phyloP scores from a whole-genome alignment of 2,888 invertebrate genomes.

The Fragum fragum region DNA sequence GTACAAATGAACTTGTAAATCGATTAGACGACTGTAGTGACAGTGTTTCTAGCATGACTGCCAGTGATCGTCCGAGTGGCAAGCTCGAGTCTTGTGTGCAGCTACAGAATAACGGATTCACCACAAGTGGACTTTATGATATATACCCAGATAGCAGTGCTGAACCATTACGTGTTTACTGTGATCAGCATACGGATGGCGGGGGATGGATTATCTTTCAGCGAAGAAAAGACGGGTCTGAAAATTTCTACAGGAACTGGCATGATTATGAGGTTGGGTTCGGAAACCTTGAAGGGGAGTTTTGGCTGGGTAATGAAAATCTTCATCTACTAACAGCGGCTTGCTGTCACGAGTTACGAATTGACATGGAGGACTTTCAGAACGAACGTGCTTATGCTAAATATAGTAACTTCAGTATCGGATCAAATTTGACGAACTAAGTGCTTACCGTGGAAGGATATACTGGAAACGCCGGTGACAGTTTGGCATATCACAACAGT shows the following conservation, averaged over 20 bases:
- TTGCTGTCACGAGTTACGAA: slow-evolving; percentile 29
- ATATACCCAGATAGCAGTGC: slow-evolving; percentile 44
- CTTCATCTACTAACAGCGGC: slow-evolving; percentile 24
- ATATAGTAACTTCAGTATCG: slow-evolving; percentile 37
- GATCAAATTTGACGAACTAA: slow-evolving; percentile 13
- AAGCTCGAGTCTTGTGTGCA: slow-evolving; percentile 41
- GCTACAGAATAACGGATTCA: slow-evolving; percentile 32
- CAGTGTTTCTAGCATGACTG: too few relatives aligned
- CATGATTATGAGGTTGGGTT: slow-evolving; percentile 42
- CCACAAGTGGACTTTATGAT: slow-evolving; percentile 46
- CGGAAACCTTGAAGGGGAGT: slow-evolving; percentile 32
- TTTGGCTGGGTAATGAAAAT: slow-evolving; percentile 49
- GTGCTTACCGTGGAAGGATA: slow-evolving; percentile 14
- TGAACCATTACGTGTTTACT: slow-evolving; percentile 49
- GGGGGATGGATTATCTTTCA: slow-evolving; percentile 66
- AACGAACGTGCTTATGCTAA: slow-evolving; percentile 27
- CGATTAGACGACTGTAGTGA: too few relatives aligned
- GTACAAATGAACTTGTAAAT: too few relatives aligned
- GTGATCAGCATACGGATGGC: slow-evolving; percentile 53
- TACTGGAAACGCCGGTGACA: slow-evolving; percentile 29
- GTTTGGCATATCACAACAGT: not conserved
- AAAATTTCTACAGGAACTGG: slow-evolving; percentile 45
- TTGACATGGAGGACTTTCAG: slow-evolving; percentile 45
- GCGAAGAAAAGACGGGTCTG: slow-evolving; percentile 45
- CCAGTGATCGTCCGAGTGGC: too few relatives aligned